Base-by-base conservation (phyloP, 2,888 invertebrate genomes). In the Acanthosepion pharaonis region DNA sequence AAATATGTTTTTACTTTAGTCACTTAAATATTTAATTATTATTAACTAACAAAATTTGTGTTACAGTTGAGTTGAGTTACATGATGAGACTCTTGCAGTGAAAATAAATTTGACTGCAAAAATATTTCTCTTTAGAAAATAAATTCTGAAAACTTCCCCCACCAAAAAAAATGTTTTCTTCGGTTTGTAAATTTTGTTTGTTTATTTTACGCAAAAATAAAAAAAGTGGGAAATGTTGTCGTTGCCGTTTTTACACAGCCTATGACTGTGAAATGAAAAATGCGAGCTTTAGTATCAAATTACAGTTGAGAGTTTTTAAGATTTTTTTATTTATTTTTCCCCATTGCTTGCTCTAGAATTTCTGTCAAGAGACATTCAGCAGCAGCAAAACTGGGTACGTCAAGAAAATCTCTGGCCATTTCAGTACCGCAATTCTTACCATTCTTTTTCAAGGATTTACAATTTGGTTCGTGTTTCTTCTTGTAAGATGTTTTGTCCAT, bases 231-330 rank as follows among this genome's bases (percentile, higher is more conserved):
- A 78, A 78, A 78, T 55, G 15, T 55, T 55, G 15, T 55, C 18
- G 15, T 55, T 20, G 15, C 20, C 18, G 15, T 55, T 55, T 55
- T 15, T 55, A 15, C 15, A 4, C 78, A 78, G n/a, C n/a, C n/a
- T 78, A 78, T 78, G 78, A 78, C 78, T 78, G 78, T 78, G 78
- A 78, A n/a, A 78, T n/a, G 78, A 78, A 78, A 78, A 78, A 78
- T 78, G 78, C 78, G 78, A 78, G 78, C n/a, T 78, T 78, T 78
- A 15, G 78, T 78, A 78, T 78, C 78, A 78, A 78, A 78, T 78
- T 78, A 78, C 78, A 78, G n/a, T 78, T 78, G n/a, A 78, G n/a
- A 33, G 33, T 78, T 78, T 78, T n/a, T 33, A 78, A 78, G 78
- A 33, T 78, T 78, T 78, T 33, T 78, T 78, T 78, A 33, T 78